Evolutionary conservation across 1,140 invertebrate species (phyloP), one percentile per base, ranked within the genome.

Genomic region (Tribolium madens): DNA sequence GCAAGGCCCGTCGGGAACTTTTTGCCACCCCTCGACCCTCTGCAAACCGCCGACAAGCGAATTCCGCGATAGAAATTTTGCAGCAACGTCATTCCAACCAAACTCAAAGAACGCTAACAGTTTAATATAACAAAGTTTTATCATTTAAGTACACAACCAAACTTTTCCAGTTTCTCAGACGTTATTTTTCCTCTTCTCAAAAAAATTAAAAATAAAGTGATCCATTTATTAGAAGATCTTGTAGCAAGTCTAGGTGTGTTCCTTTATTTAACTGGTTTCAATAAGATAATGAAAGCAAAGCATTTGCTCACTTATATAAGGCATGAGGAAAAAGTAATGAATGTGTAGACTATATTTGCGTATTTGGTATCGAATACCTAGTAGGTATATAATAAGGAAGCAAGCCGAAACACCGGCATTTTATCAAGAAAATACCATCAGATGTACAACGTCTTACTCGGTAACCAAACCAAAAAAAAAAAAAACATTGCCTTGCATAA

Each of bases 1-100:
- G 75, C 60, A 26, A 64, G 60, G 60, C 76, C 74, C 75, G 78
- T 75, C 71, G 71, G 78, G 77, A 76, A 73, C 78, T 76, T 81
- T 81, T 77, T 75, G 64, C 69, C 60, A 36, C 57, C 57, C 26
- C 57, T 33, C 57, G 26, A 33, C 26, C 57, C 57, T 64, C 57
- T 18, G 26, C 21, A 1, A 18, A 57, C 18, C 10, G 52, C 52
- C 52, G 52, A 57, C 52, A 18, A 57, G 18, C 57, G 26, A 13
- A 64, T 64, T 64, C 57, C 57, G 12, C n/a, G 14, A 64, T 31
- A 64, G 57, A 64, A 31, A 64, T 64, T 64, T 64, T 12, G 1
- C 21, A 15, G 18, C 10, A 17, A 2, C 10, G 57, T 26, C 57
- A 26, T n/a, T 64, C 57, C 26, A 13, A 33, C 4, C n/a, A 1